Evolutionary conservation across 2,113 vertebrate genomes (phyloP).

Genomic region (human): GRCh38 chr6:93972501-93973000

Average conservation of each 20-base stretch:
- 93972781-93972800: background rate
- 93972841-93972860: background rate
- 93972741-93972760: background rate
- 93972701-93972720: background rate
- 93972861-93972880: background rate
- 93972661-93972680: background rate
- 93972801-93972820: background rate
- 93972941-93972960: background rate
- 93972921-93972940: background rate
- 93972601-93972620: background rate
- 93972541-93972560: background rate
- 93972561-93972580: background rate
- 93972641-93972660: background rate
- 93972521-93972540: background rate
- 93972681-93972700: background rate
- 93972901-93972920: background rate
- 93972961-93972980: background rate
- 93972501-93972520: background rate
- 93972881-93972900: background rate
- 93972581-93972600: background rate
- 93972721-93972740: background rate
- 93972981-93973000: background rate
- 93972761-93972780: background rate
- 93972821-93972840: background rate
- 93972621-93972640: background rate